Conservation (phyloP, 2,113 vertebrate species). For the Tragelaphus buxtoni region DNA sequence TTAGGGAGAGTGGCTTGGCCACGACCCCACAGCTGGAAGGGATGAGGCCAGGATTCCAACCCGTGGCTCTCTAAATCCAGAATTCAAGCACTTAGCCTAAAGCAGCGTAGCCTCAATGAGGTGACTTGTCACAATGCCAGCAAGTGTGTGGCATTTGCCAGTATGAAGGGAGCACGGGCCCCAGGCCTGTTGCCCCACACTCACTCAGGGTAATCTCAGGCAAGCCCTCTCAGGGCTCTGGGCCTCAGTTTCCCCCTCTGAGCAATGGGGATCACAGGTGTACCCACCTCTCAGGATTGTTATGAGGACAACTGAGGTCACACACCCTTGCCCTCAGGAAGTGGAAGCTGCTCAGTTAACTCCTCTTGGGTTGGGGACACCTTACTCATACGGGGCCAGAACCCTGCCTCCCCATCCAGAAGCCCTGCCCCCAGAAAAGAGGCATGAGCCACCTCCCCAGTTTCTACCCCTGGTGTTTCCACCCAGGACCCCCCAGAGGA, state of each 20-base stretch:
- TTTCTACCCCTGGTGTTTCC: slow-evolving; percentile 28
- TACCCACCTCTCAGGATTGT: neutral
- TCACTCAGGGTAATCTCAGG: neutral
- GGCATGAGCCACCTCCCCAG: neutral
- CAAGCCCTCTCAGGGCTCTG: neutral
- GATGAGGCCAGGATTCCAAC: neutral
- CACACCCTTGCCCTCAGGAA: neutral
- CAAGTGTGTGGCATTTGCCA: neutral
- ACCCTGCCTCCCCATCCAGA: neutral
- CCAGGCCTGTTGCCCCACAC: too few relatives aligned
- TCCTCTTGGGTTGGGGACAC: neutral
- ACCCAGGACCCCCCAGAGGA: slow-evolving; percentile 54
- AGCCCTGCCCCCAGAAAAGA: neutral
- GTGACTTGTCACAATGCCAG: neutral
- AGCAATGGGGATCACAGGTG: neutral
- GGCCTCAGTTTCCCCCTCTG: neutral
- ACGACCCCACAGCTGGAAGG: neutral
- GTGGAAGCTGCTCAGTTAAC: neutral
- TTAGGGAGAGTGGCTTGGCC: neutral
- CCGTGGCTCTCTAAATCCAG: neutral
- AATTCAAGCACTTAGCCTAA: neutral
- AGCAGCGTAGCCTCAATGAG: neutral
- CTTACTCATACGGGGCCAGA: neutral
- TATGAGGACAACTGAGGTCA: neutral
- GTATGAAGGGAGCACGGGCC: too few relatives aligned